Evolutionary conservation across 2,888 invertebrate species (phyloP).

Genomic region (Octodonta nipae): DNA sequence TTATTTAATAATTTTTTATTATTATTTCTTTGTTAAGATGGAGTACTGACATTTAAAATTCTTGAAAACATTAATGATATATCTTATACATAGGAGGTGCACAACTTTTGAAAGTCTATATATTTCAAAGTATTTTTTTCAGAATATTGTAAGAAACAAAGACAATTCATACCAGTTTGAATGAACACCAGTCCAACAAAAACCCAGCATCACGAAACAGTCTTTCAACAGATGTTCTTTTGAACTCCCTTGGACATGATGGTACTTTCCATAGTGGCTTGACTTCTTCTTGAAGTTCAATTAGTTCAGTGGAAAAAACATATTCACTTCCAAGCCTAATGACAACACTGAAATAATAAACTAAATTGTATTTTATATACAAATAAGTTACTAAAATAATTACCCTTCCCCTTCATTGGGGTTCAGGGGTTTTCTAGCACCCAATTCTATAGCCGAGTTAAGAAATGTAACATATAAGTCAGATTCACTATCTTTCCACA

Average conservation of each 20-base stretch:
- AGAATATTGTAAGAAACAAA: slow-evolving; percentile 22
- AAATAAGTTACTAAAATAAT: neutral
- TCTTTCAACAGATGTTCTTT: slow-evolving; percentile 72
- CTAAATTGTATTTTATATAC: neutral
- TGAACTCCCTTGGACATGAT: slow-evolving; percentile 69
- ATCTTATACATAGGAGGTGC: slow-evolving; percentile 3
- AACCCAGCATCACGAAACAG: slow-evolving; percentile 67
- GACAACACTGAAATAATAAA: slow-evolving; percentile 47
- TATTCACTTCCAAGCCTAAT: slow-evolving; percentile 65
- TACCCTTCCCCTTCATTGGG: slow-evolving; percentile 81
- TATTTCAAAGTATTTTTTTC: slow-evolving; percentile 20
- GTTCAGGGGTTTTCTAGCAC: slow-evolving; percentile 66
- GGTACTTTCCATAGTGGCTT: slow-evolving; percentile 63
- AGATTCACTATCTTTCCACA: slow-evolving; percentile 64
- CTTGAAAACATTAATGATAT: too few relatives aligned
- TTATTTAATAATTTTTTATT: too few relatives aligned
- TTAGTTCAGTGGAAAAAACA: slow-evolving; percentile 57
- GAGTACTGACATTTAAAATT: too few relatives aligned
- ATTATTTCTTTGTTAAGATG: too few relatives aligned
- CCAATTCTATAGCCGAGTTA: slow-evolving; percentile 72
- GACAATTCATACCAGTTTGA: slow-evolving; percentile 52
- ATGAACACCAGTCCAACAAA: slow-evolving; percentile 79
- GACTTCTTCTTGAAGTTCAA: slow-evolving; percentile 64
- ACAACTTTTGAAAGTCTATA: slow-evolving; percentile 3
- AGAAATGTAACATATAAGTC: slow-evolving; percentile 73